Conservation (phyloP, 2,113 vertebrate species). For the Hoplias malabaricus region DNA sequence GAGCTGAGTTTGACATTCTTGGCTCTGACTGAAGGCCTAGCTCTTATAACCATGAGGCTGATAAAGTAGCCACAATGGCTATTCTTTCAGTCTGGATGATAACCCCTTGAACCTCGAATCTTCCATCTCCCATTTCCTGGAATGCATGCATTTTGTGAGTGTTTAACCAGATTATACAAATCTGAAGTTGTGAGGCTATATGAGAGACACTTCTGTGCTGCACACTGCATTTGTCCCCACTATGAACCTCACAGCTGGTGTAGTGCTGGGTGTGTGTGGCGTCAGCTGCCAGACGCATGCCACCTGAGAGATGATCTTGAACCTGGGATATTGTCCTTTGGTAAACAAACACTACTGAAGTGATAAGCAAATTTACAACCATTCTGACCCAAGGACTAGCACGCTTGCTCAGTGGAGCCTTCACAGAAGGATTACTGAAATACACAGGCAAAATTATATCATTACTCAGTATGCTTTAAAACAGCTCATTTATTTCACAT, state of each 20-base stretch:
- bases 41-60: no score
- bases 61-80: no score
- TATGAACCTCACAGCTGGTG: not conserved
- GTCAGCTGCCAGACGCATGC: slow-evolving; percentile 13
- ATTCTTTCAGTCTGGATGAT: not conserved
- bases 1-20: no score
- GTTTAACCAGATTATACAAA: slow-evolving; percentile 26
- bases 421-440: not conserved
- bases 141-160: not conserved
- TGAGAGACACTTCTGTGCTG: slow-evolving; percentile 10
- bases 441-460: not conserved
- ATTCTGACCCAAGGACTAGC: not conserved
- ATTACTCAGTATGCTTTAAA: no score
- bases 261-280: not conserved
- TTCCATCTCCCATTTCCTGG: not conserved
- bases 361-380: not conserved
- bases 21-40: no score
- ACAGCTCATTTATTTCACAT: no score
- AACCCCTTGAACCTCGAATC: not conserved
- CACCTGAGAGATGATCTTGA: slow-evolving; percentile 28
- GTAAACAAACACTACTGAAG: slow-evolving; percentile 24
- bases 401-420: not conserved
- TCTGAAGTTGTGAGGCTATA: not conserved
- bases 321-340: not conserved
- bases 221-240: not conserved